Base-by-base conservation (phyloP, 2,113 vertebrate species). In the Anoplopoma fimbria region DNA sequence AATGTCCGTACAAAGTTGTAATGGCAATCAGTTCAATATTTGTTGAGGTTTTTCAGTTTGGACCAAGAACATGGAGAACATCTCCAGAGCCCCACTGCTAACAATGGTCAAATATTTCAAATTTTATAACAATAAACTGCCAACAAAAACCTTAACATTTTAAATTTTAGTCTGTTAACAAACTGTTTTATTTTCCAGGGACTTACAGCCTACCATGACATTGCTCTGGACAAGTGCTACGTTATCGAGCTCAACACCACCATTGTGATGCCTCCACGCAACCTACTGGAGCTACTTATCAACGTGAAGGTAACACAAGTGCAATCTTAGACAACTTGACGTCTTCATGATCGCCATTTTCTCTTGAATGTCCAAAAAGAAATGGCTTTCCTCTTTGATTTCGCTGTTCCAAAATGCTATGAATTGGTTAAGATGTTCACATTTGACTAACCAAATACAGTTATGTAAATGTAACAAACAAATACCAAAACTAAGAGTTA, bases 201-300 rank as follows among this genome's bases (percentile, higher is more conserved):
- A 19, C 92, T 99, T 88, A 99, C 98, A 0, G 98, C 97, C 13
- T 99, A 99, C 63, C 97, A 98, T 0, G 98, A 99, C 93, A 96
- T 98, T 42, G 95, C 95, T 0, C 92, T 99, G 93, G 97, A 99
- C 91, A 99, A 98, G 76, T 99, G 98, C 92, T 99, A 98, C 1
- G 95, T 99, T 69, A 99, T 97, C 0, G 97, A 97, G 90, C 96
- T 99, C 72, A 99, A 99, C 93, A 97, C 96, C 90, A 97, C 96
- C 65, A 95, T 97, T 0, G 97, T 99, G 79, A 97, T 99, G 96
- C 97, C 97, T 0, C 98, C 97, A 6, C 97, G 97, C 33, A 98
- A 96, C 94, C 97, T 99, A 15, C 97, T 97, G 97, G 98, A 99
- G 88, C 96, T 99, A 23, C 96, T 99, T 19, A 94, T 97, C 72